Conservation (phyloP, 2,888 invertebrate species). For the Silvanus unidentatus region DNA sequence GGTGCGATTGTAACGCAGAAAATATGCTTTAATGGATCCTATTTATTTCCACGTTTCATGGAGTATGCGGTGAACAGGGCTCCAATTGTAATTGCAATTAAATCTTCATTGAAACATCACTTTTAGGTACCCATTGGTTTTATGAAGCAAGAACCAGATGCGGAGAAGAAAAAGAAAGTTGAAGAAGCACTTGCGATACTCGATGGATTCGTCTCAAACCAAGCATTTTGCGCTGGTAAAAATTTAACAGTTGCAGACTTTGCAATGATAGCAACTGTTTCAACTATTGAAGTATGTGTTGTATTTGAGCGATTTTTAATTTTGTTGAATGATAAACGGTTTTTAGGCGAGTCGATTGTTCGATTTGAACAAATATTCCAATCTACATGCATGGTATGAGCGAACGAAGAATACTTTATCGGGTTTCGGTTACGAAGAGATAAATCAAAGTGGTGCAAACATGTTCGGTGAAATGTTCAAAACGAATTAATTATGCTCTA, state of each 20-base stretch:
- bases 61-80: conserved; percentile 52
- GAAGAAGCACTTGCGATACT: conserved; percentile 57
- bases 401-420: conserved; percentile 59
- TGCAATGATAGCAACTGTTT: conserved; percentile 55
- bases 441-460: conserved; percentile 56
- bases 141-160: conserved; percentile 22
- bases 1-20: conserved; percentile 59
- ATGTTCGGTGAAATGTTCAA: conserved; percentile 52
- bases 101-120: conserved; percentile 1
- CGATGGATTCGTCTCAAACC: conserved; percentile 53
- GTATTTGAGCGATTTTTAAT: too few species aligned
- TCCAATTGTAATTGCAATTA: neutral
- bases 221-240: conserved; percentile 62
- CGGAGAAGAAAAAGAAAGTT: conserved; percentile 42
- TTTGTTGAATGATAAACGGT: conserved; percentile 3
- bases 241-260: conserved; percentile 67
- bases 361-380: conserved; percentile 53
- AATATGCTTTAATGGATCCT: conserved; percentile 57
- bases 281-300: conserved; percentile 59
- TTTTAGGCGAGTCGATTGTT: conserved; percentile 42
- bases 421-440: conserved; percentile 63
- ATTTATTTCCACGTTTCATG: conserved; percentile 50
- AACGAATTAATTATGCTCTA: conserved; percentile 31
- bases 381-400: conserved; percentile 60
- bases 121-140: conserved; percentile 31